A percentile compares a stretch with the other conserved stretches of the same genome.
phyloP scores from a whole-genome alignment of 2,888 invertebrate species.

The Sarcophaga variegata region DNA sequence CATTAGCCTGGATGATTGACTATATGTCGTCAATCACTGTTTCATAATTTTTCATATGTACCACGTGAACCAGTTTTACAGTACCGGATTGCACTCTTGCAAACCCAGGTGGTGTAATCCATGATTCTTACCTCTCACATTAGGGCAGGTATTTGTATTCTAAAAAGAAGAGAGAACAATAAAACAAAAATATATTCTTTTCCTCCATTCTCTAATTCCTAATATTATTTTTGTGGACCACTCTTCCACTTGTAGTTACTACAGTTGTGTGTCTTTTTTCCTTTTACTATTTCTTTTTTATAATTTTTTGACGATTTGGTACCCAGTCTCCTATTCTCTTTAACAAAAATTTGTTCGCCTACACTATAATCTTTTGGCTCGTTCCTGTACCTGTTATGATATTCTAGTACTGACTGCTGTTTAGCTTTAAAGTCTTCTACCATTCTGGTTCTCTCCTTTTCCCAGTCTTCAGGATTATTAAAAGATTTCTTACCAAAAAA shows the following conservation, averaged over 20 bases:
- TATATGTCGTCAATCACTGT: background rate
- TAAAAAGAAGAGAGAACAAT: too few relatives aligned
- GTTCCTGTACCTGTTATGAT: background rate
- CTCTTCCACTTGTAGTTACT: slow-evolving; percentile 25
- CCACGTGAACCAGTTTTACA: slow-evolving; percentile 59
- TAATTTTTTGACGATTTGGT: slow-evolving; percentile 14
- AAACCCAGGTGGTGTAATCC: slow-evolving; percentile 55
- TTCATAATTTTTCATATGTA: slow-evolving; percentile 50
- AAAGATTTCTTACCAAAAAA: too few relatives aligned
- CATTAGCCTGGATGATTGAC: slow-evolving; percentile 7
- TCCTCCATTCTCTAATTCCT: slow-evolving; percentile 38
- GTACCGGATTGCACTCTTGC: slow-evolving; percentile 55
- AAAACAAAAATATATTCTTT: too few relatives aligned
- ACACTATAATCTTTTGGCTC: background rate
- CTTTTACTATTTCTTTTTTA: slow-evolving; percentile 11
- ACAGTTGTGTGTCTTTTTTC: slow-evolving; percentile 7
- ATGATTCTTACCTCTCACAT: slow-evolving; percentile 15
- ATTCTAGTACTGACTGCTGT: background rate
- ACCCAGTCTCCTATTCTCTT: slow-evolving; percentile 6
- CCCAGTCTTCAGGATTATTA: too few relatives aligned
- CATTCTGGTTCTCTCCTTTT: background rate
- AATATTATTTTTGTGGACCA: slow-evolving; percentile 59
- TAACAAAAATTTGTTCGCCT: slow-evolving; percentile 1
- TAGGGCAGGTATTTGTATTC: too few relatives aligned
- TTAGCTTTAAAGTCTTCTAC: slow-evolving; percentile 15